Percentiles rank a stretch among this genome's conserved stretches.
Evolutionary conservation across 2,797 vertebrate species (phyloP).

Genomic region (Pogonophryne albipinna): DNA sequence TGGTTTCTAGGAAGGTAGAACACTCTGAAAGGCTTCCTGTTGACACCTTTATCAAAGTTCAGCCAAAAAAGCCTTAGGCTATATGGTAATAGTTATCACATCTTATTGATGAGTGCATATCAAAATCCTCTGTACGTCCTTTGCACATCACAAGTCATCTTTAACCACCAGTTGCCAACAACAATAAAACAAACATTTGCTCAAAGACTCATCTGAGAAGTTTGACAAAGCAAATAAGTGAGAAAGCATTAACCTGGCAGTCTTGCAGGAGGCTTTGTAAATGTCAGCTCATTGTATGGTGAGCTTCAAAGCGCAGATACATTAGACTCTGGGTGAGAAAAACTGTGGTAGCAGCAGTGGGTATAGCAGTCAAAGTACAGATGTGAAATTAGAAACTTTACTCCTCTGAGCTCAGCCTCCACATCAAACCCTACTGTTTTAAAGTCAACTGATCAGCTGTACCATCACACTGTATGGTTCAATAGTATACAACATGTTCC

Average conservation of each 20-base stretch:
- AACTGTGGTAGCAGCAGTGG: neutral
- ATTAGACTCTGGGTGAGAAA: neutral
- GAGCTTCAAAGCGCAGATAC: neutral
- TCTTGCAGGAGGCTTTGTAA: neutral
- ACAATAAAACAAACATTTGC: neutral
- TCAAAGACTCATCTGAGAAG: neutral
- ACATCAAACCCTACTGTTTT: too few relatives aligned
- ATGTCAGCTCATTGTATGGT: neutral
- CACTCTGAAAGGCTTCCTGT: too few relatives aligned
- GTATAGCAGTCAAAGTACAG: neutral
- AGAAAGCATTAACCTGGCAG: neutral
- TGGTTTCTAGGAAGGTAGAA: too few relatives aligned
- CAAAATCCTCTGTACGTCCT: neutral
- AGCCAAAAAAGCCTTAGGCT: too few relatives aligned
- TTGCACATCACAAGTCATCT: neutral
- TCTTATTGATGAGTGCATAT: too few relatives aligned
- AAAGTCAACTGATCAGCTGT: too few relatives aligned
- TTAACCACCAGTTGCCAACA: conserved; percentile 8
- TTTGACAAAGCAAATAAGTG: neutral
- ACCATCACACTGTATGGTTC: neutral
- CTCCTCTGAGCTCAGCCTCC: neutral
- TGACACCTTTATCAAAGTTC: too few relatives aligned
- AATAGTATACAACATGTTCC: neutral
- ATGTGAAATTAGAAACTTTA: neutral
- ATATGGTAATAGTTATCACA: too few relatives aligned